Evolutionary conservation across 92 coral and sea anemone genomes (phyloP).

Genomic region (Phenganax marumi): DNA sequence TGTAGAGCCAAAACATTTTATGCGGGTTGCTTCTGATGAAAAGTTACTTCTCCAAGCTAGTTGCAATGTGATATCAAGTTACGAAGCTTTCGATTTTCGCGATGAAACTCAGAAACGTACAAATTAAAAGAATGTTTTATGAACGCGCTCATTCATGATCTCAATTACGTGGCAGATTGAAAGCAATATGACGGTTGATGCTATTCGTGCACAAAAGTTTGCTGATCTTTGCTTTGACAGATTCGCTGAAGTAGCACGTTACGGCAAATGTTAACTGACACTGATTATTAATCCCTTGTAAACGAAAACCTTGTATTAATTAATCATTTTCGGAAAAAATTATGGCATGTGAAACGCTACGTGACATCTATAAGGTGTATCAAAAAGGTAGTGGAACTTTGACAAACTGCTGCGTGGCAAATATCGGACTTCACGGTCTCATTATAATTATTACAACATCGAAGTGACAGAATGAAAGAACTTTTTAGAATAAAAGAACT

Average conservation of each 20-base stretch:
- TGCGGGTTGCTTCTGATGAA: background rate
- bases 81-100: background rate
- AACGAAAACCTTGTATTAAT: too few species aligned
- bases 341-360: too few species aligned
- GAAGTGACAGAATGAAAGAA: too few species aligned
- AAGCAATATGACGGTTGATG: background rate
- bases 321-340: too few species aligned
- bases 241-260: constrained; percentile 14
- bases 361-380: too few species aligned
- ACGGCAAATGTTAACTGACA: too few species aligned
- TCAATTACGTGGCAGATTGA: background rate
- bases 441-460: too few species aligned
- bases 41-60: background rate
- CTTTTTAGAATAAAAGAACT: too few species aligned
- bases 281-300: too few species aligned
- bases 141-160: background rate
- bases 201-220: background rate
- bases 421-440: too few species aligned
- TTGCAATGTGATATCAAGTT: background rate
- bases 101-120: background rate
- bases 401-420: too few species aligned
- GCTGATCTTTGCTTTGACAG: constrained; percentile 12
- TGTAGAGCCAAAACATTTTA: background rate
- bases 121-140: background rate
- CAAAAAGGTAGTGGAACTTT: too few species aligned